Percentiles rank a stretch among this genome's conserved stretches.
These are phyloP conservation scores for Hemistola chrysoprasaria DNA, from an alignment of 2,888 invertebrate species.

Conservation along the genomic window DNA sequence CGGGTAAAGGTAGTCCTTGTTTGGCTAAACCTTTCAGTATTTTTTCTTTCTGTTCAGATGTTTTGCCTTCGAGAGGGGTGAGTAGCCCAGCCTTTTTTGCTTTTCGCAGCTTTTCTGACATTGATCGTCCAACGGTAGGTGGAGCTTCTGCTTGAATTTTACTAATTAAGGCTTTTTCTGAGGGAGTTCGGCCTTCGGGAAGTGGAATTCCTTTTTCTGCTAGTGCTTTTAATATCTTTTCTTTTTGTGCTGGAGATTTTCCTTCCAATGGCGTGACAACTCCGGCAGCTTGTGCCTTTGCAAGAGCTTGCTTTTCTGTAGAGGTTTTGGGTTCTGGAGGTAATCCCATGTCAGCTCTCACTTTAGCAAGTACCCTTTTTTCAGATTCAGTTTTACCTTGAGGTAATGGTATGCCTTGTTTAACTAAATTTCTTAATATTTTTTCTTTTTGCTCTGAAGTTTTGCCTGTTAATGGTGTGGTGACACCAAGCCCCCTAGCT, in stretches of 20 bases:
- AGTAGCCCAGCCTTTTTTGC: constrained; percentile 16
- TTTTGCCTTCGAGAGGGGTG: constrained; percentile 32
- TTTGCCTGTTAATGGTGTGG: no score
- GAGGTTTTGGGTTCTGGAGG: constrained; percentile 3
- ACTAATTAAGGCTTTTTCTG: constrained; percentile 31
- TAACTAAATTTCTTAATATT: constrained; percentile 30
- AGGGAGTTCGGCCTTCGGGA: constrained; percentile 29
- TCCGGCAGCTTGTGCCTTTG: constrained; percentile 32
- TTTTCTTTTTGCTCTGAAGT: constrained; percentile 31
- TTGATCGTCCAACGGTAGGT: not conserved
- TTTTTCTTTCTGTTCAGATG: constrained; percentile 33
- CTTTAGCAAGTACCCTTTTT: constrained; percentile 30
- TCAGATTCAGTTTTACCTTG: constrained; percentile 37
- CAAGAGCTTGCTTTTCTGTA: constrained; percentile 3
- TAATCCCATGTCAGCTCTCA: constrained; percentile 21
- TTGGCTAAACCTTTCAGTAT: constrained; percentile 30
- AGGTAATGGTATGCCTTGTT: constrained; percentile 36
- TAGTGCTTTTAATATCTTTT: constrained; percentile 28
- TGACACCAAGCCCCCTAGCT: not conserved
- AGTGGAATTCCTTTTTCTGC: constrained; percentile 27
- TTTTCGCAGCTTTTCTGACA: constrained; percentile 6
- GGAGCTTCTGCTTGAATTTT: constrained; percentile 22
- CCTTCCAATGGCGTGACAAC: constrained; percentile 29
- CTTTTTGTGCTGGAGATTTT: constrained; percentile 30
- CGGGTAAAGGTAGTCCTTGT: constrained; percentile 36